phyloP scores from a whole-genome alignment of 1,140 invertebrate genomes.

The Papilio dardanus region DNA sequence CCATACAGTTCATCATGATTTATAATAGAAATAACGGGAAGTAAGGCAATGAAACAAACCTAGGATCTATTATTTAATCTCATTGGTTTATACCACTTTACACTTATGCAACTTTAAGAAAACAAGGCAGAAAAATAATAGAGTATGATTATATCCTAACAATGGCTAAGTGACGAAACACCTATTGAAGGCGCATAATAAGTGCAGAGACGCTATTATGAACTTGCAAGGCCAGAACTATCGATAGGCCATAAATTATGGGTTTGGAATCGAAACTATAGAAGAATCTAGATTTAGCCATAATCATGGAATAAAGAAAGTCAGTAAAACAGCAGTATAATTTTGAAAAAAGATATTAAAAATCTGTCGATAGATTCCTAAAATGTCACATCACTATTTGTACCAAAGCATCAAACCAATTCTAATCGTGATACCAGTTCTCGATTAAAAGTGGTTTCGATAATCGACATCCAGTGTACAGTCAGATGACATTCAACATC shows the following conservation, averaged over 20 bases:
- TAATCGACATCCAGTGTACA: slow-evolving; percentile 26
- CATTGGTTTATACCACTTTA: neutral
- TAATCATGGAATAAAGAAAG: too few species aligned
- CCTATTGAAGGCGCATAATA: neutral
- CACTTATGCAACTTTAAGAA: slow-evolving; percentile 13
- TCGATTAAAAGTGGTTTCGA: slow-evolving; percentile 11
- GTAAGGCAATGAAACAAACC: neutral
- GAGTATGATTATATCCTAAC: neutral
- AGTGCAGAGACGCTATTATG: too few species aligned
- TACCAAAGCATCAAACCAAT: neutral
- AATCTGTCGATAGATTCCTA: neutral
- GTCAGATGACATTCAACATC: neutral
- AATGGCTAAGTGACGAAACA: neutral
- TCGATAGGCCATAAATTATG: neutral
- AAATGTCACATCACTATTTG: neutral
- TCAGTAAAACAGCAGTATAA: too few species aligned
- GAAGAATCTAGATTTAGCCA: neutral
- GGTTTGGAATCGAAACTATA: neutral
- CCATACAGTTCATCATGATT: neutral
- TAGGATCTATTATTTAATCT: neutral
- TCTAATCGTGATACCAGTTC: slow-evolving; percentile 26
- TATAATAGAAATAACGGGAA: neutral
- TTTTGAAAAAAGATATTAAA: neutral
- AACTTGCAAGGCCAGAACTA: neutral
- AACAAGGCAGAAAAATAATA: neutral